phyloP scores from a whole-genome alignment of 2,888 invertebrate genomes.

The Hydrotaea cyrtoneurina region DNA sequence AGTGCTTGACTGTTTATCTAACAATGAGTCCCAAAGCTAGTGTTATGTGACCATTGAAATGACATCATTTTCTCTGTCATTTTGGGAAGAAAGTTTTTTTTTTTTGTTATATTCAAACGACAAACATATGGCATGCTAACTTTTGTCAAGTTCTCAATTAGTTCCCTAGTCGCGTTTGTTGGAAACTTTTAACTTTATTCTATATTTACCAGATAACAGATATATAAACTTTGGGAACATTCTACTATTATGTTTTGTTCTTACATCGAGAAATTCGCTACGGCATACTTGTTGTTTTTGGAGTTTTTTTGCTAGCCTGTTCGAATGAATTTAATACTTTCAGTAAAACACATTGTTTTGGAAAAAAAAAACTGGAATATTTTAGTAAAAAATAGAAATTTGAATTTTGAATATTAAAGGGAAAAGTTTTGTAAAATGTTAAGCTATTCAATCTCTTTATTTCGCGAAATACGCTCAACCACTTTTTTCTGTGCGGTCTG shows the following conservation, averaged over 20 bases:
- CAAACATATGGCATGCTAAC: slow-evolving; percentile 55
- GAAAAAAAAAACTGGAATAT: background rate
- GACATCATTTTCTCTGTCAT: slow-evolving; percentile 38
- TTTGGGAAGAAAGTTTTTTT: slow-evolving; percentile 46
- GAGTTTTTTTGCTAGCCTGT: background rate
- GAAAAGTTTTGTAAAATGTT: slow-evolving; percentile 1
- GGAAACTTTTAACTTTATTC: slow-evolving; percentile 59
- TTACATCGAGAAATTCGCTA: slow-evolving; percentile 3
- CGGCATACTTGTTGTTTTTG: background rate
- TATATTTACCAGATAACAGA: slow-evolving; percentile 58
- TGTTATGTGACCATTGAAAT: slow-evolving; percentile 49
- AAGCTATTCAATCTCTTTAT: background rate
- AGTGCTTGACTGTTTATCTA: slow-evolving; percentile 41
- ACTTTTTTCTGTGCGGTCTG: too few relatives aligned
- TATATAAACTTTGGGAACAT: slow-evolving; percentile 50
- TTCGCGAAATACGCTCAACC: too few relatives aligned
- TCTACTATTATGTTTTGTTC: slow-evolving; percentile 32
- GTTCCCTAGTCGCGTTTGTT: slow-evolving; percentile 65
- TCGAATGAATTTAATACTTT: slow-evolving; percentile 31
- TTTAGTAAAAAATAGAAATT: background rate
- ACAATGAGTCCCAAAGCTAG: slow-evolving; percentile 46
- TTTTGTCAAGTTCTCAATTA: slow-evolving; percentile 63
- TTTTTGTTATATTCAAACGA: slow-evolving; percentile 13
- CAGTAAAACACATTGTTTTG: background rate
- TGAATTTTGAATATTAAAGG: background rate